These are phyloP conservation scores for Diarsia brunnea DNA, from an alignment of 2,888 invertebrate species.

Conservation along the genomic window DNA sequence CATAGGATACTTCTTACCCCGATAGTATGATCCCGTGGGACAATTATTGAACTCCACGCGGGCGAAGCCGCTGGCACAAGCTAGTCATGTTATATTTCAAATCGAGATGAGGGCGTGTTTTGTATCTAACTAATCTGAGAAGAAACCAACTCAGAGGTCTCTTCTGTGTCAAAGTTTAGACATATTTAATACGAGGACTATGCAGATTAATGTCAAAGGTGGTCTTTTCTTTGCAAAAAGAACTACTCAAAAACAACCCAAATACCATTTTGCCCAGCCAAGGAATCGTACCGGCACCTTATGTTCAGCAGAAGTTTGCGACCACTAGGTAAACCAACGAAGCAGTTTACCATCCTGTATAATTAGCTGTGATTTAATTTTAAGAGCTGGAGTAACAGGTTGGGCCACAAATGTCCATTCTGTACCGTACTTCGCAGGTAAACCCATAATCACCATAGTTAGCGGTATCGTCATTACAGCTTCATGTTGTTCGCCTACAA, in stretches of 20 bases:
- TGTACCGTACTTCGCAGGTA: constrained; percentile 27
- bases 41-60: too few species aligned
- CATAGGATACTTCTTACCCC: too few species aligned
- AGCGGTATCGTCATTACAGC: constrained; percentile 36
- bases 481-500: constrained; percentile 2
- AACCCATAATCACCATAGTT: constrained; percentile 31
- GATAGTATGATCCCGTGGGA: too few species aligned
- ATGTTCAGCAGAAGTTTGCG: not conserved
- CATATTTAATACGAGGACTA: too few species aligned
- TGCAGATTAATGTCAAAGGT: too few species aligned
- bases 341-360: constrained; percentile 26
- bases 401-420: constrained; percentile 17
- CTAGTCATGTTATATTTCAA: too few species aligned
- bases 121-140: too few species aligned
- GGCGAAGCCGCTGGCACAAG: too few species aligned
- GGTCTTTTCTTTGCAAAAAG: too few species aligned
- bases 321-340: not conserved
- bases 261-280: not conserved
- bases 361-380: constrained; percentile 42
- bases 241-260: not conserved
- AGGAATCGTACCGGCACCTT: not conserved
- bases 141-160: too few species aligned
- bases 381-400: constrained; percentile 45
- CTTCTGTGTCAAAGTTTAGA: too few species aligned
- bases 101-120: too few species aligned